A percentile compares a stretch with the other conserved stretches of the same genome.
phyloP scores from a whole-genome alignment of 2,113 vertebrate species.

The Ammodramus savannarum region DNA sequence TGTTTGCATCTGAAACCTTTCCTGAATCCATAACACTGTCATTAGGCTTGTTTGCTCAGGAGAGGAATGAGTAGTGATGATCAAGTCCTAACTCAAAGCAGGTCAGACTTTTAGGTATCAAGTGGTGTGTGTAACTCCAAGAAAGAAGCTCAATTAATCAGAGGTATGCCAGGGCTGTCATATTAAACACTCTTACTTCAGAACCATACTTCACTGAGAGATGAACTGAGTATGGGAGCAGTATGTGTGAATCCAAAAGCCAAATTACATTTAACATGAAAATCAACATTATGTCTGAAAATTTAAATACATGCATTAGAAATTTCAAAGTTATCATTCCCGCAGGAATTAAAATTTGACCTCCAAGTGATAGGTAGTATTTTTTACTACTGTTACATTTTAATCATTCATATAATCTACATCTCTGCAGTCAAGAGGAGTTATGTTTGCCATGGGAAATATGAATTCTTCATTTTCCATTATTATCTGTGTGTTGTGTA shows the following conservation, averaged over 20 bases:
- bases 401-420: slow-evolving; percentile 15
- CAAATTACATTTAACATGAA: slow-evolving; percentile 22
- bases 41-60: slow-evolving; percentile 46
- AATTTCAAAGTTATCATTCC: slow-evolving; percentile 9
- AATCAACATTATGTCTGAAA: slow-evolving; percentile 31
- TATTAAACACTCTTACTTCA: background rate
- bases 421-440: background rate
- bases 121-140: background rate
- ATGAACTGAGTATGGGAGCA: background rate
- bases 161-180: background rate
- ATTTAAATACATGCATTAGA: slow-evolving; percentile 4
- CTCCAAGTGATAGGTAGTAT: background rate
- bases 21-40: slow-evolving; percentile 38
- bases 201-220: slow-evolving; percentile 1
- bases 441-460: slow-evolving; percentile 17
- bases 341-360: slow-evolving; percentile 29
- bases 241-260: background rate
- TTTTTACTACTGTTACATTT: slow-evolving; percentile 11
- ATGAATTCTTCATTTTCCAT: background rate
- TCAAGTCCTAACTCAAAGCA: slow-evolving; percentile 8
- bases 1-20: slow-evolving; percentile 65
- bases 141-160: slow-evolving; percentile 14
- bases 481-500: background rate
- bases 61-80: background rate
- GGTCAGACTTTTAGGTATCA: slow-evolving; percentile 2